Base-by-base conservation (phyloP, 1,140 invertebrate genomes). In the Ceratina australensis region DNA sequence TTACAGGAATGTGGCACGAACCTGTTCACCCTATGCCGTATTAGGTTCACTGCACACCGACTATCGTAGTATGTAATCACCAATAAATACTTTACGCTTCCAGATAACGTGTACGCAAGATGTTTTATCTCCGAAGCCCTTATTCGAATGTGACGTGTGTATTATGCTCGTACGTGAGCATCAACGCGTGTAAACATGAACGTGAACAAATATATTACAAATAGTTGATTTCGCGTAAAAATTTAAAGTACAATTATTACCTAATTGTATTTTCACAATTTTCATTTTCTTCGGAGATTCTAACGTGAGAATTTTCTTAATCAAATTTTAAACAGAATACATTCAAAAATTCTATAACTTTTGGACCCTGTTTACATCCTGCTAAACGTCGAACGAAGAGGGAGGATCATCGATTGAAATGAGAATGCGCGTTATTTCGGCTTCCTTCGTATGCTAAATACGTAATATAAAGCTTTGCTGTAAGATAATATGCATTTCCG, bases 401-500 rank as follows among this genome's bases (percentile, higher is more conserved):
- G 33, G 8, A 15, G 5, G 24, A 33, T 42, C 33, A 67, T 10
- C 24, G 33, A n/a, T 4, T 42, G 49, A 75, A n/a, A 79, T 56
- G 50, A 2, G 15, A 49, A 49, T 60, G n/a, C 56, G 18, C 47
- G n/a, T n/a, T n/a, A n/a, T n/a, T n/a, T n/a, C 24, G 47, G 13
- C n/a, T 60, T 59, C 42, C 18, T 72, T 49, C 20, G 10, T 52
- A 18, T 13, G 13, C 75, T 75, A 63, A 79, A 75, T 26, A 49
- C 18, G 22, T 16, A 42, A 42, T 26, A 78, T 50, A 56, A 75
- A 63, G 69, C 66, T 82, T 87, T 78, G 86, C 86, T 82, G 86
- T 82, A 73, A 69, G 83, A 67, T 88, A 85, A 88, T 85, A 85
- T 82, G 77, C 81, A 84, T 87, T 89, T 89, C 87, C 87, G 87